A percentile compares a stretch with the other conserved stretches of the same genome.
Evolutionary conservation across 2,888 invertebrate genomes (phyloP).

Genomic region (Trichacis sp.): DNA sequence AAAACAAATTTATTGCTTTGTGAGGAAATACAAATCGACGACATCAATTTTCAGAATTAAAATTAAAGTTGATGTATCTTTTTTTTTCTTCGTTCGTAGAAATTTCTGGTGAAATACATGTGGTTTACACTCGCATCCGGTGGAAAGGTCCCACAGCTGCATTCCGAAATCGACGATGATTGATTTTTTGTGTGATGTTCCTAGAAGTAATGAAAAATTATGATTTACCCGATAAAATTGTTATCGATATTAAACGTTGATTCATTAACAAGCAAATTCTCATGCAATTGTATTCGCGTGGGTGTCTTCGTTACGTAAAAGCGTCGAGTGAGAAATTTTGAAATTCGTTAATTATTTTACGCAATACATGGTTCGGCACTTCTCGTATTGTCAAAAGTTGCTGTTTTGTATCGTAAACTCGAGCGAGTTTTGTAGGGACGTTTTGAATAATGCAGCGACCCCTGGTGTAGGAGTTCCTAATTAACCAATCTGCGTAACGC

Average conservation of each 20-base stretch:
- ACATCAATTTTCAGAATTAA: too few relatives aligned
- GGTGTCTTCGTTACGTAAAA: slow-evolving; percentile 34
- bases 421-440: slow-evolving; percentile 58
- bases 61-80: too few relatives aligned
- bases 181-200: too few relatives aligned
- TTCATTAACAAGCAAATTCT: slow-evolving; percentile 34
- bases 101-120: too few relatives aligned
- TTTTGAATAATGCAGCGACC: slow-evolving; percentile 68
- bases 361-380: slow-evolving; percentile 50
- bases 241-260: slow-evolving; percentile 14
- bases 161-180: too few relatives aligned
- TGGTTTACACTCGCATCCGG: too few relatives aligned
- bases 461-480: slow-evolving; percentile 64
- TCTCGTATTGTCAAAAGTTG: slow-evolving; percentile 63
- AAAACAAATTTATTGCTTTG: too few relatives aligned
- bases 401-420: slow-evolving; percentile 58
- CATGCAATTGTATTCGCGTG: slow-evolving; percentile 20
- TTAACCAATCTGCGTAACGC: slow-evolving; percentile 59
- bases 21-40: too few relatives aligned
- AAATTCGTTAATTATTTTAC: slow-evolving; percentile 66
- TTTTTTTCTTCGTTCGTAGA: too few relatives aligned
- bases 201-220: too few relatives aligned
- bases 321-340: slow-evolving; percentile 40
- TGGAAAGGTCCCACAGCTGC: too few relatives aligned
- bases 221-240: not conserved